Evolutionary conservation across 2,797 vertebrate species (phyloP), one percentile per base, ranked within the genome.

Genomic region (Propithecus perrieri): DNA sequence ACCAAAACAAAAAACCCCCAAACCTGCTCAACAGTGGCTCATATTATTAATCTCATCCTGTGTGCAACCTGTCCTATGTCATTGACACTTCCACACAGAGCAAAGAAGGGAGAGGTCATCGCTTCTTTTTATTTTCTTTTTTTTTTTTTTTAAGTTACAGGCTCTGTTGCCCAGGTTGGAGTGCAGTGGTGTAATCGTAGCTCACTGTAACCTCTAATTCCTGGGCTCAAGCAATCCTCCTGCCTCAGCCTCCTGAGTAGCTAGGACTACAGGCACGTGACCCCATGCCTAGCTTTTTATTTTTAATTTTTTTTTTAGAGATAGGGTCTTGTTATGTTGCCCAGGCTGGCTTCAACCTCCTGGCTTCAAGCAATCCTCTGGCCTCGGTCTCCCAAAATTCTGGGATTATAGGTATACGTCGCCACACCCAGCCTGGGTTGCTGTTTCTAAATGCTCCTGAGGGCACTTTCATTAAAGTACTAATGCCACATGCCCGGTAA

Each of bases 391-490:
- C 63, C 33, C 63, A n/a, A 65, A 65, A 7, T 65, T 33, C 63
- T 65, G 7, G 63, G 63, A 18, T 65, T 65, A 65, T 7, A 18
- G 63, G 15, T 7, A n/a, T 18, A 33, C n/a, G 7, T 33, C 63
- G n/a, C 33, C 63, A n/a, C 63, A 65, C 63, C 63, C 33, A 65
- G 63, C 33, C 33, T 81, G 20, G 75, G 41, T 53, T 57, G n/a
- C 14, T 74, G 50, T 43, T 92, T 81, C 72, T 74, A 81, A 79
- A 43, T 78, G 15, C 65, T 79, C 55, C 93, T 71, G 67, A 96
- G 91, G 95, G 91, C 83, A 93, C 86, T 96, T 93, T 93, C 91
- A 63, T 95, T 74, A 97, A 78, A 89, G 71, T 63, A 79, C 41
- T 74, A 78, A 91, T 41, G 72, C 55, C 46, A 88, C 89, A 85